These are phyloP conservation scores for Pycnonotus jocosus DNA, from an alignment of 2,113 vertebrate species.

Conservation along the genomic window DNA sequence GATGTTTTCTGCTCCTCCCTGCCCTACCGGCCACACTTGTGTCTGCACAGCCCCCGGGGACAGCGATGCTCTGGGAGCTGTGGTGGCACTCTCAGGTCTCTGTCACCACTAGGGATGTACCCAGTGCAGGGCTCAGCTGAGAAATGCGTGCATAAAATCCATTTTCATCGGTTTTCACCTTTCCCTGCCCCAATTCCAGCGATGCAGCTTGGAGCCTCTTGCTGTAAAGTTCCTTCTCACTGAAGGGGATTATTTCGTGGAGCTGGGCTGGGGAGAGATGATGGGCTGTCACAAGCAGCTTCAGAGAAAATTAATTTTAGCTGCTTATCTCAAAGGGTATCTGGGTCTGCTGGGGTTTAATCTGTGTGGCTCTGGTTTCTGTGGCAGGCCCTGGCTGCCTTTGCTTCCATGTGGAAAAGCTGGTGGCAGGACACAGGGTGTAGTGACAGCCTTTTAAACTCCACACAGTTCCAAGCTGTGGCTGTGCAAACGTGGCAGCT, in stretches of 20 bases:
- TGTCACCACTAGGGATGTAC: rapidly evolving
- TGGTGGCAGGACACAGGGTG: not conserved
- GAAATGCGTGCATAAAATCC: rapidly evolving
- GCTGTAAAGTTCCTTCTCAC: not conserved
- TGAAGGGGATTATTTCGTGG: not conserved
- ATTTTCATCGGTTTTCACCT: not conserved
- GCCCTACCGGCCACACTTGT: too few species aligned
- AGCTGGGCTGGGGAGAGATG: not conserved
- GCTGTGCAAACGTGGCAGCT: not conserved
- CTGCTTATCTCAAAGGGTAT: not conserved
- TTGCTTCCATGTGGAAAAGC: not conserved
- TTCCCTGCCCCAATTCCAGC: not conserved
- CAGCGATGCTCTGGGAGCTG: not conserved
- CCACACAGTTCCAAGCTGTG: not conserved
- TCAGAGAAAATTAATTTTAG: not conserved
- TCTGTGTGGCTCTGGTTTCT: not conserved
- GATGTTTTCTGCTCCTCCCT: not conserved
- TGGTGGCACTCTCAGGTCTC: not conserved
- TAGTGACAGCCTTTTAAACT: not conserved
- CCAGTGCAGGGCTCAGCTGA: not conserved
- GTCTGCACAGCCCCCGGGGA: not conserved
- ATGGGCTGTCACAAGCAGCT: not conserved
- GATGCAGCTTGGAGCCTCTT: not conserved
- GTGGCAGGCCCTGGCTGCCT: not conserved
- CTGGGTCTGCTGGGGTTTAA: not conserved